Base-by-base conservation (phyloP, 1,140 invertebrate genomes). In the Macrotrachela quadricornifera region DNA sequence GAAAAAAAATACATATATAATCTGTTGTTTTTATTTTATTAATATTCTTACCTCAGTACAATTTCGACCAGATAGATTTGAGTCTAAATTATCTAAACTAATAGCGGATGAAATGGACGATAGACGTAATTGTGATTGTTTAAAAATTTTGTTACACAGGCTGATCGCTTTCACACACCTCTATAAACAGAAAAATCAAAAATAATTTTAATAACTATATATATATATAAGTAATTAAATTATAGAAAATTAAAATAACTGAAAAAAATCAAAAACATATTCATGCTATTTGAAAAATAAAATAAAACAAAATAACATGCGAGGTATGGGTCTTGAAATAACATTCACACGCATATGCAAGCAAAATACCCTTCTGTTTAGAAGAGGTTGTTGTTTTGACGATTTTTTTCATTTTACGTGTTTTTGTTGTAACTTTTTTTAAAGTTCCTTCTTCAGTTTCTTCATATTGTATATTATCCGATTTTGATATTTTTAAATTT, bases 141-240 rank as follows among this genome's bases (percentile, higher is more conserved):
- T 56, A 36, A 70, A 70, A 14, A 72, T 59, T 11, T 63, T 59
- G 57, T 71, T 71, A 58, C 72, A 73, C 36, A 73, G 58, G n/a
- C 64, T 66, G 12, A 74, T 64, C 30, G 71, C 62, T 50, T 66
- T 65, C 48, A 73, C 56, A 11, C 70, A 71, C 63, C 68, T 64
- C 68, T 73, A 60, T 37, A 4, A 4, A 30, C 59, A 60, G 40
- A 57, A 44, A 51, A 56, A 56, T 47, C 36, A 46, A 44, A 55
- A 48, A 49, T 9, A 15, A 42, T n/a, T n/a, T n/a, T n/a, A n/a
- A n/a, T n/a, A n/a, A n/a, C n/a, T n/a, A n/a, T n/a, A n/a, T n/a
- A n/a, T n/a, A n/a, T n/a, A n/a, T n/a, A n/a, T n/a, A n/a, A n/a
- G n/a, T n/a, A n/a, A n/a, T n/a, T n/a, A n/a, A n/a, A n/a, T n/a